A percentile compares a stretch with the other conserved stretches of the same genome.
phyloP scores from a whole-genome alignment of 2,888 invertebrate genomes.

The Perithous albicinctus region DNA sequence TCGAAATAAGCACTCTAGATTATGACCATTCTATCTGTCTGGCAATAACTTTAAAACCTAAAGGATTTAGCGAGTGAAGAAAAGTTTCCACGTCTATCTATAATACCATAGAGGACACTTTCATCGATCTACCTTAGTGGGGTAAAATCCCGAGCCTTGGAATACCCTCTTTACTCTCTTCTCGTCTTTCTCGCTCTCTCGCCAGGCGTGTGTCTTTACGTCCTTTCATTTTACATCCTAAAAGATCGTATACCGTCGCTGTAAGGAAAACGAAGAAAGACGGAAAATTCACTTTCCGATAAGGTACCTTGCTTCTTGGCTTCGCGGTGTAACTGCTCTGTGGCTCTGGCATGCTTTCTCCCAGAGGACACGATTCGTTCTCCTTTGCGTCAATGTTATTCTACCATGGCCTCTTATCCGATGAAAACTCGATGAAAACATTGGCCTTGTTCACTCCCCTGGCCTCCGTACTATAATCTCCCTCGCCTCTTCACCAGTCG shows the following conservation, averaged over 20 bases:
- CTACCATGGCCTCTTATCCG: slow-evolving; percentile 58
- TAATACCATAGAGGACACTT: slow-evolving; percentile 47
- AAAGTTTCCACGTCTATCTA: slow-evolving; percentile 24
- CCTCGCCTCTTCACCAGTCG: not conserved
- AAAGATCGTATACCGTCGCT: slow-evolving; percentile 25
- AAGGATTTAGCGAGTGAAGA: not conserved
- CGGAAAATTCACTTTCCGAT: slow-evolving; percentile 63
- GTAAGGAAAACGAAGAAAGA: slow-evolving; percentile 14
- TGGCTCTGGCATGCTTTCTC: slow-evolving; percentile 24
- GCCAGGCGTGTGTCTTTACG: not conserved
- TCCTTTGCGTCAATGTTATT: slow-evolving; percentile 67
- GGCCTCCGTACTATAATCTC: slow-evolving; percentile 6
- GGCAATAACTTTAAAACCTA: slow-evolving; percentile 2
- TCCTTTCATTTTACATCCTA: slow-evolving; percentile 34
- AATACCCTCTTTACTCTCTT: slow-evolving; percentile 22
- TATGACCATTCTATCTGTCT: not conserved
- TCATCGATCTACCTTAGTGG: slow-evolving; percentile 39
- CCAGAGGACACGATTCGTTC: slow-evolving; percentile 62
- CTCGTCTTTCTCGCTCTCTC: not conserved
- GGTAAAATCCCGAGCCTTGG: slow-evolving; percentile 40
- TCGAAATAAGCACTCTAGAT: not conserved
- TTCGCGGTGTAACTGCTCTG: slow-evolving; percentile 11
- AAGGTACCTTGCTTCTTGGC: slow-evolving; percentile 50
- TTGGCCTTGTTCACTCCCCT: slow-evolving; percentile 37
- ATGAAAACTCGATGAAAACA: slow-evolving; percentile 67